These are phyloP conservation scores for Oophaga sylvatica DNA, from an alignment of 2,797 vertebrate species.

Conservation along the genomic window DNA sequence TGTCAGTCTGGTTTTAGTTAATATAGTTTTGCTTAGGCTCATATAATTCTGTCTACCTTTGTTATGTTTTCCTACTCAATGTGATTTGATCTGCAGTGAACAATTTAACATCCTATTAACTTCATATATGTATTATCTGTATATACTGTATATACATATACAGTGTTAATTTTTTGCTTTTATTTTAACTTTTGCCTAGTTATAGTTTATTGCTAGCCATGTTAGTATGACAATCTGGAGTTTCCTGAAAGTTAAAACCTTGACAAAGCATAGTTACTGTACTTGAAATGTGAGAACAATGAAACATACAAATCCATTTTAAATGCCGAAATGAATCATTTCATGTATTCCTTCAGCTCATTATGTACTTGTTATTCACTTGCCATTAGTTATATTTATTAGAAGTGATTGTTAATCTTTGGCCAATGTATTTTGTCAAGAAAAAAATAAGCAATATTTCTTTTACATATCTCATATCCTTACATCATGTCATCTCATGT, in stretches of 20 bases:
- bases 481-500: constrained; percentile 25
- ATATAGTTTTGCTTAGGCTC: no score
- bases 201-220: background rate
- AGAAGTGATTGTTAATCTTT: constrained; percentile 20
- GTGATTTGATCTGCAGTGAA: no score
- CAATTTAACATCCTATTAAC: no score
- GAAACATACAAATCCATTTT: background rate
- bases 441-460: background rate
- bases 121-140: background rate
- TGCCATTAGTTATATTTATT: constrained; percentile 3
- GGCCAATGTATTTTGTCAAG: background rate
- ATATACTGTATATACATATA: background rate
- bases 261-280: background rate
- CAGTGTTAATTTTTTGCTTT: background rate
- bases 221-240: background rate
- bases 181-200: background rate
- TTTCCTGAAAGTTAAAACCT: background rate
- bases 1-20: no score
- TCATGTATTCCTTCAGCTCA: background rate
- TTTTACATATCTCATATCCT: background rate
- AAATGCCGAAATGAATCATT: background rate
- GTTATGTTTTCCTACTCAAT: no score
- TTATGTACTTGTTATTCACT: constrained; percentile 7
- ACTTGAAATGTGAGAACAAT: background rate
- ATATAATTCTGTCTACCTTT: no score